These are phyloP conservation scores for Watsonalla cultraria DNA, from an alignment of 2,888 invertebrate species.

Conservation along the genomic window DNA sequence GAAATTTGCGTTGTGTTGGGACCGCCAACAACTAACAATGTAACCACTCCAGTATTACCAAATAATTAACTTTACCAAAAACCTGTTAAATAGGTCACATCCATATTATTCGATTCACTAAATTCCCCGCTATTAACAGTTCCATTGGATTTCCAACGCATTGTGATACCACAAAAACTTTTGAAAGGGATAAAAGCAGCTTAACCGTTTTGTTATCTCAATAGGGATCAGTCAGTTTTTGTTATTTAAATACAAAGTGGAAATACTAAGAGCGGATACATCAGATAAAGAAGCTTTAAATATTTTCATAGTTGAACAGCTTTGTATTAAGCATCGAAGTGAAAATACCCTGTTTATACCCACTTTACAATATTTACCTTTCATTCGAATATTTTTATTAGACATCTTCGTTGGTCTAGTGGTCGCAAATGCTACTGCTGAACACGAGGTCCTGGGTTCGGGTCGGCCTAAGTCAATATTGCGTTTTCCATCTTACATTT, in stretches of 20 bases:
- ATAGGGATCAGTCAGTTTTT: neutral
- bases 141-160: neutral
- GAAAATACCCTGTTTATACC: too few species aligned
- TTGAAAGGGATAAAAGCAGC: neutral
- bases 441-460: too few species aligned
- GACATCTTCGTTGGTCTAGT: too few species aligned
- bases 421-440: too few species aligned
- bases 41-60: constrained; percentile 22
- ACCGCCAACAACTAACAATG: constrained; percentile 43
- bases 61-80: constrained; percentile 17
- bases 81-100: neutral
- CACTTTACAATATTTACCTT: too few species aligned
- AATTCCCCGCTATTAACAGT: neutral
- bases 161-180: neutral
- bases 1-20: constrained; percentile 50
- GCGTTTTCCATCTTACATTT: too few species aligned
- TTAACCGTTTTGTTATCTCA: neutral
- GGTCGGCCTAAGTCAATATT: too few species aligned
- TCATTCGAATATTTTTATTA: too few species aligned
- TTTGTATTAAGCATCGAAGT: too few species aligned
- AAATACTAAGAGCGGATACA: too few species aligned
- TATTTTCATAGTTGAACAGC: too few species aligned
- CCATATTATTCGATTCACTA: neutral
- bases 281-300: too few species aligned
- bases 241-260: neutral